Evolutionary conservation across 2,797 vertebrate genomes (phyloP).

Genomic region (Poecilia wingei): DNA sequence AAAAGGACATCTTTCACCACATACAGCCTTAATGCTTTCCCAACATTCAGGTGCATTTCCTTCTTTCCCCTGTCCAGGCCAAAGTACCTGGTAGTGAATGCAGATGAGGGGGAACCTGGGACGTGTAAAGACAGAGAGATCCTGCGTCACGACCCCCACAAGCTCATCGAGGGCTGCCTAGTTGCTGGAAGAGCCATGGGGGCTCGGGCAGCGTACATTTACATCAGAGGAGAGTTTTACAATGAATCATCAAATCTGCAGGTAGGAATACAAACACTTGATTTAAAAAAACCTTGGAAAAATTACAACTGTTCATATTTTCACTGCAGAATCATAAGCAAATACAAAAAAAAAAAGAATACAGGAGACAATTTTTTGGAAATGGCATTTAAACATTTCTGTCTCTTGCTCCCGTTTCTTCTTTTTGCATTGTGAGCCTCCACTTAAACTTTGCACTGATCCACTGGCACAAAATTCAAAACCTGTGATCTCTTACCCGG

Average conservation of each 20-base stretch:
- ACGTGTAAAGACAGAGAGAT: constrained; percentile 98
- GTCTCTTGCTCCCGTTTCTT: background rate
- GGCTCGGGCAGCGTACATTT: constrained; percentile 93
- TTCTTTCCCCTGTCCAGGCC: constrained; percentile 68
- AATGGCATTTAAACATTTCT: background rate
- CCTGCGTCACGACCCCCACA: constrained; percentile 94
- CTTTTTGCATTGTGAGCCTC: background rate
- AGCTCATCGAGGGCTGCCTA: constrained; percentile 94
- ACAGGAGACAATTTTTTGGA: background rate
- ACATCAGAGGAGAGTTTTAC: constrained; percentile 96
- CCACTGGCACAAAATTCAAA: background rate
- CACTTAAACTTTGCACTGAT: background rate
- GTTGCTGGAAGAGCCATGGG: constrained; percentile 92
- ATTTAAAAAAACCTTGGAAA: background rate
- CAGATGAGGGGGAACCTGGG: constrained; percentile 94
- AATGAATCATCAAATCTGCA: constrained; percentile 97
- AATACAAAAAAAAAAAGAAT: background rate
- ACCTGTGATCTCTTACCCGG: background rate
- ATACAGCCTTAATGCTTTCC: background rate
- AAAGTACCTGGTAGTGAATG: constrained; percentile 97
- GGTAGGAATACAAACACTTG: constrained; percentile 68
- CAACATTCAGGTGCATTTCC: background rate
- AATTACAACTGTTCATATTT: background rate
- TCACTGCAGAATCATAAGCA: background rate
- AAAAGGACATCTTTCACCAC: background rate